Evolutionary conservation across 2,888 invertebrate species (phyloP).

Genomic region (Heliconius hortense): DNA sequence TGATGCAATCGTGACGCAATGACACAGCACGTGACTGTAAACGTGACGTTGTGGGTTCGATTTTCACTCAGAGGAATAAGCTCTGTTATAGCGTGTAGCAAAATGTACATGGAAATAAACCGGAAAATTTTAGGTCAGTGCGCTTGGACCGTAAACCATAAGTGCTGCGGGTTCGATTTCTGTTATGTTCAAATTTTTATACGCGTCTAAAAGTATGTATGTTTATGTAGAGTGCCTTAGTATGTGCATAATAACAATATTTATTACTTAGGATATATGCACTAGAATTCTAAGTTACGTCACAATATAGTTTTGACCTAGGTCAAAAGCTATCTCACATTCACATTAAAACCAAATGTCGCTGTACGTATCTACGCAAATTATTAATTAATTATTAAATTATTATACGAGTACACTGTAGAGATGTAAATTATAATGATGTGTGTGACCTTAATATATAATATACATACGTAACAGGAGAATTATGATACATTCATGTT

Average conservation of each 20-base stretch:
- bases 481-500: not conserved
- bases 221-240: too few relatives aligned
- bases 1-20: too few relatives aligned
- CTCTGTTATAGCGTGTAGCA: too few relatives aligned
- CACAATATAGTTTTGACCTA: conserved; percentile 12
- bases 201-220: too few relatives aligned
- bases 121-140: too few relatives aligned
- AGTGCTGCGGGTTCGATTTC: too few relatives aligned
- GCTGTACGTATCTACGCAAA: conserved; percentile 10
- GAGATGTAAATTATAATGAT: not conserved
- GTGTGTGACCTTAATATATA: conserved; percentile 9
- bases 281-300: not conserved
- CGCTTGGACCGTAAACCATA: too few relatives aligned
- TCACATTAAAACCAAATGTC: conserved; percentile 11
- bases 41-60: too few relatives aligned
- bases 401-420: not conserved
- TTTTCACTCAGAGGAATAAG: too few relatives aligned
- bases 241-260: not conserved
- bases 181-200: too few relatives aligned
- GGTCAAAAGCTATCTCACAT: conserved; percentile 23
- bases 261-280: not conserved
- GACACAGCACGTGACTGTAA: too few relatives aligned
- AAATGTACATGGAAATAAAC: too few relatives aligned
- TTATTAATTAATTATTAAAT: conserved; percentile 19
- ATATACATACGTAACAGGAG: not conserved